Evolutionary conservation across 1,140 invertebrate genomes (phyloP).

Genomic region (Apis laboriosa): DNA sequence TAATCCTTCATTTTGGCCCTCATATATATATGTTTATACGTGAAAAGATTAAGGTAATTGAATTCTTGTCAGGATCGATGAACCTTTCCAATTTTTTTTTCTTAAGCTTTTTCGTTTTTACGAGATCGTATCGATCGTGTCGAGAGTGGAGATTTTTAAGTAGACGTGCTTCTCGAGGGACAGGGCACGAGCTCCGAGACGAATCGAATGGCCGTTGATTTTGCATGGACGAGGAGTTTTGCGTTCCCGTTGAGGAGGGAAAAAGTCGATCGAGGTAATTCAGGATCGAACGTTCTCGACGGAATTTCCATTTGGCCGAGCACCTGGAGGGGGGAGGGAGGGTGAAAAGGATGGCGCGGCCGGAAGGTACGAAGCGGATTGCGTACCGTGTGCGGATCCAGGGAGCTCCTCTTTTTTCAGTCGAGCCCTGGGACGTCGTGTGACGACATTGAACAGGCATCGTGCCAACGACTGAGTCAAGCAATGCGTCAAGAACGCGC

Average conservation of each 20-base stretch:
- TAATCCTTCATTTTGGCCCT: too few relatives aligned
- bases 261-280: not conserved
- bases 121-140: not conserved
- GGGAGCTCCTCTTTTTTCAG: conserved; percentile 36
- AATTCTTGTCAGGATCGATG: conserved; percentile 27
- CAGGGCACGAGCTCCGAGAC: not conserved
- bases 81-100: not conserved
- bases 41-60: not conserved
- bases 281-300: not conserved
- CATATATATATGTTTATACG: not conserved
- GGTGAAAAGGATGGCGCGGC: not conserved
- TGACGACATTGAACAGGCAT: conserved; percentile 56
- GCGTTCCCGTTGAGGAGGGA: not conserved
- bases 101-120: conserved; percentile 4
- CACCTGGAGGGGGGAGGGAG: not conserved
- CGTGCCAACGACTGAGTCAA: conserved; percentile 53
- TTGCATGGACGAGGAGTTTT: not conserved
- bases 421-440: conserved; percentile 16
- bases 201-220: conserved; percentile 5
- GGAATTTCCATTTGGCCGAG: not conserved
- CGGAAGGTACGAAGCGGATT: conserved; percentile 8
- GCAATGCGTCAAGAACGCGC: conserved; percentile 42
- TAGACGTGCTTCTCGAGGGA: not conserved
- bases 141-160: conserved; percentile 9
- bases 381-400: conserved; percentile 16